Percentiles rank a stretch among this genome's conserved stretches.
Conservation (phyloP, 2,888 invertebrate species). For the Drosophila tanythrix region DNA sequence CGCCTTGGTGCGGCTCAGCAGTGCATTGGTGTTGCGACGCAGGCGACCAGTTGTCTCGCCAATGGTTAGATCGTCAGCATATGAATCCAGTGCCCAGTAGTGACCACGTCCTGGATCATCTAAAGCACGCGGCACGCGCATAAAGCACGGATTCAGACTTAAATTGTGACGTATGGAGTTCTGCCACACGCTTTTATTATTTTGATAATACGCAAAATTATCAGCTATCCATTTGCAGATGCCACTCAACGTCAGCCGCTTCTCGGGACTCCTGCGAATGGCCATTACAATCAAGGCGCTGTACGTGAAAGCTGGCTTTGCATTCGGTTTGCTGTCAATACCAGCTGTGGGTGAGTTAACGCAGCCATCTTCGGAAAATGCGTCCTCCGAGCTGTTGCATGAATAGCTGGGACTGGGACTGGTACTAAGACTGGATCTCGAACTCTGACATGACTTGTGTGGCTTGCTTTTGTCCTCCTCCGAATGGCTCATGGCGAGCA, state of each 20-base stretch:
- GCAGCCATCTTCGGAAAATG: slow-evolving; percentile 46
- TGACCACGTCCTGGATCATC: slow-evolving; percentile 88
- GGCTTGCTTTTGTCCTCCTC: slow-evolving; percentile 5
- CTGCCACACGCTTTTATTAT: slow-evolving; percentile 85
- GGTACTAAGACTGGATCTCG: neutral
- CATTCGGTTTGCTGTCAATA: slow-evolving; percentile 27
- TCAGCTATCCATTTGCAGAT: slow-evolving; percentile 92
- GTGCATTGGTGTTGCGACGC: slow-evolving; percentile 86
- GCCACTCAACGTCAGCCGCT: slow-evolving; percentile 94
- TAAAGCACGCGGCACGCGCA: slow-evolving; percentile 96
- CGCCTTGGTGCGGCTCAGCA: slow-evolving; percentile 29
- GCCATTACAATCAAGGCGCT: slow-evolving; percentile 99
- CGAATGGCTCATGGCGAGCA: slow-evolving; percentile 47
- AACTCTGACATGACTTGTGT: slow-evolving; percentile 9
- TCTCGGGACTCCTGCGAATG: slow-evolving; percentile 95
- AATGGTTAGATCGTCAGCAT: slow-evolving; percentile 97
- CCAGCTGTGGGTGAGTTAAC: neutral
- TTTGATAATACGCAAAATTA: slow-evolving; percentile 86
- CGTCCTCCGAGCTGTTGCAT: slow-evolving; percentile 55
- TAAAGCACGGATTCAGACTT: slow-evolving; percentile 96
- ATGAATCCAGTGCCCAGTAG: slow-evolving; percentile 99
- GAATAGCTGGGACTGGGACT: slow-evolving; percentile 45
- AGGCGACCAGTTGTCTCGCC: slow-evolving; percentile 98
- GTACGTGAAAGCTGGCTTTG: slow-evolving; percentile 97
- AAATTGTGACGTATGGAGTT: slow-evolving; percentile 89